phyloP scores from a whole-genome alignment of 2,888 invertebrate genomes.

The Hyles lineata region DNA sequence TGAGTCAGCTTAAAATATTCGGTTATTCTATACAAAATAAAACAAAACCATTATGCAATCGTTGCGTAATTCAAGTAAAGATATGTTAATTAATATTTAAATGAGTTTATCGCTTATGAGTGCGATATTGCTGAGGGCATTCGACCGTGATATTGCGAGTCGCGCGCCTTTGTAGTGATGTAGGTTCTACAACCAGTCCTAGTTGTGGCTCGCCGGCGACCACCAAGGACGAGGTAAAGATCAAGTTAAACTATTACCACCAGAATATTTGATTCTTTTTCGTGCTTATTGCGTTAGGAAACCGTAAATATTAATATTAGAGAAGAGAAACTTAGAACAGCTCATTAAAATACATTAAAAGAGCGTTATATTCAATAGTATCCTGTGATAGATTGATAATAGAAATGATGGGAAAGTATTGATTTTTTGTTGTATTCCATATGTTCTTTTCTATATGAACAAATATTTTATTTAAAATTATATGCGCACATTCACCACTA shows the following conservation, averaged over 20 bases:
- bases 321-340: no score
- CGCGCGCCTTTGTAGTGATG: background rate
- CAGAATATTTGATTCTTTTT: background rate
- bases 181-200: slow-evolving; percentile 37
- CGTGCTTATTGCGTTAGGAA: no score
- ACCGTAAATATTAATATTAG: no score
- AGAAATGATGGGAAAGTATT: no score
- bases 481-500: no score
- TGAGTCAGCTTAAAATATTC: background rate
- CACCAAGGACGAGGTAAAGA: slow-evolving; percentile 44
- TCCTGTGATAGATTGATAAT: no score
- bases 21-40: background rate
- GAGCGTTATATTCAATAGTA: no score
- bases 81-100: background rate
- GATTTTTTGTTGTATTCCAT: no score
- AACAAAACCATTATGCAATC: background rate
- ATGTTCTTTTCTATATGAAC: no score
- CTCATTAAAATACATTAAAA: no score
- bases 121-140: background rate
- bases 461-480: no score
- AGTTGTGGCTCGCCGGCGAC: slow-evolving; percentile 45
- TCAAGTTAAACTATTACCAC: slow-evolving; percentile 16
- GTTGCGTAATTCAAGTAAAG: background rate
- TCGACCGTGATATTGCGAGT: slow-evolving; percentile 15
- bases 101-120: slow-evolving; percentile 1